Percentiles rank a stretch among this genome's conserved stretches.
Evolutionary conservation across 2,888 invertebrate species (phyloP).

Genomic region (Iselma pallidipennis): DNA sequence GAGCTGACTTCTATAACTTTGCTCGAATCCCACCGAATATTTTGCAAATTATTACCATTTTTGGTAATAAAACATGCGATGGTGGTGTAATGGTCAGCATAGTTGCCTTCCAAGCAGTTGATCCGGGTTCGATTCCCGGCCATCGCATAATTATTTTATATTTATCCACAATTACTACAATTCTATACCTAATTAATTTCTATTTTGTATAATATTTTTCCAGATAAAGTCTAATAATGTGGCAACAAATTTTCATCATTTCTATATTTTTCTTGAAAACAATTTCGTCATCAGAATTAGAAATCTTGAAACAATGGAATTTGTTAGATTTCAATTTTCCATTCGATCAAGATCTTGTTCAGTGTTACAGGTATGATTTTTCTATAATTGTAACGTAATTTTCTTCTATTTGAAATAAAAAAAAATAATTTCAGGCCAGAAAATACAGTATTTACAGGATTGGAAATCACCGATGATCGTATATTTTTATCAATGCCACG

Average conservation of each 20-base stretch:
- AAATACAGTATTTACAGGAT: slow-evolving; percentile 76
- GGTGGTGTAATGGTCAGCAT: slow-evolving; percentile 59
- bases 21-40: too few species aligned
- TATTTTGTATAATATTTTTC: too few species aligned
- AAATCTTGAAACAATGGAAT: slow-evolving; percentile 73
- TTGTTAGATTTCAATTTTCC: slow-evolving; percentile 70
- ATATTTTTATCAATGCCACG: slow-evolving; percentile 78
- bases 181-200: too few species aligned
- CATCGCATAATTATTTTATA: too few species aligned
- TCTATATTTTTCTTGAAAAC: not conserved
- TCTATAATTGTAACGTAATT: not conserved
- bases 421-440: slow-evolving; percentile 63
- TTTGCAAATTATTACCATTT: too few species aligned
- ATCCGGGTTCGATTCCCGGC: slow-evolving; percentile 59
- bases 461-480: slow-evolving; percentile 72
- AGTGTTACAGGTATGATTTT: slow-evolving; percentile 44
- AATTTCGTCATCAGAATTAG: slow-evolving; percentile 58
- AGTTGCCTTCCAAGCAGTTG: slow-evolving; percentile 59
- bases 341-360: slow-evolving; percentile 55
- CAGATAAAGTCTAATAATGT: slow-evolving; percentile 1
- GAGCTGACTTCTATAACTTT: too few species aligned
- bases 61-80: slow-evolving; percentile 43
- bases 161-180: too few species aligned
- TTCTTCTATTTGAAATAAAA: not conserved
- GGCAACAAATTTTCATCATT: slow-evolving; percentile 5